A percentile compares a stretch with the other conserved stretches of the same genome.
These are phyloP conservation scores for Benthosema pterotum DNA, from an alignment of 2,797 vertebrate genomes.

Conservation along the genomic window DNA sequence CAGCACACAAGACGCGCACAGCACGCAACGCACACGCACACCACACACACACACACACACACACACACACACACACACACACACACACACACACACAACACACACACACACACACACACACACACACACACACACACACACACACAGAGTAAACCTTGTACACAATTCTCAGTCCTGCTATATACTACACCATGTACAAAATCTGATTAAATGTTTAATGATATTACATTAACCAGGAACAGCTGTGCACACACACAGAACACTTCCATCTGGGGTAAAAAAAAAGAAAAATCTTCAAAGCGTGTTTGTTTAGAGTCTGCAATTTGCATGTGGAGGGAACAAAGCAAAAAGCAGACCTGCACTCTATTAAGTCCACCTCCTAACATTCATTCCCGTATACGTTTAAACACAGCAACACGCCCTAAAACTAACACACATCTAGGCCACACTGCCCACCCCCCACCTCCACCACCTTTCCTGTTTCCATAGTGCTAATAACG, in stretches of 20 bases:
- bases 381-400: conserved; percentile 49
- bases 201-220: conserved; percentile 68
- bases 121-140: conserved; percentile 19
- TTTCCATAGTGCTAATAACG: conserved; percentile 20
- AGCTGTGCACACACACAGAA: conserved; percentile 35
- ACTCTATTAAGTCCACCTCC: conserved; percentile 53
- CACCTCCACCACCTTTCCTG: conserved; percentile 19
- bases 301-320: conserved; percentile 61
- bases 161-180: conserved; percentile 25
- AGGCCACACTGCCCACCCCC: conserved; percentile 34
- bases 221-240: conserved; percentile 62
- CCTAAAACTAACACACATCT: conserved; percentile 35
- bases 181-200: conserved; percentile 46
- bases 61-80: conserved; percentile 50
- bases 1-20: no score
- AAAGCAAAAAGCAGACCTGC: conserved; percentile 60
- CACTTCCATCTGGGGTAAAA: conserved; percentile 63
- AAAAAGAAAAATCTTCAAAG: conserved; percentile 72
- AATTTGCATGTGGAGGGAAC: conserved; percentile 71
- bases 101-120: conserved; percentile 29
- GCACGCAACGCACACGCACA: conserved; percentile 41
- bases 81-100: conserved; percentile 45
- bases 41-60: conserved; percentile 7
- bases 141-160: conserved; percentile 8
- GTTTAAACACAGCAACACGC: conserved; percentile 43